Conservation (phyloP, 2,888 invertebrate species). For the Tipula confusa region DNA sequence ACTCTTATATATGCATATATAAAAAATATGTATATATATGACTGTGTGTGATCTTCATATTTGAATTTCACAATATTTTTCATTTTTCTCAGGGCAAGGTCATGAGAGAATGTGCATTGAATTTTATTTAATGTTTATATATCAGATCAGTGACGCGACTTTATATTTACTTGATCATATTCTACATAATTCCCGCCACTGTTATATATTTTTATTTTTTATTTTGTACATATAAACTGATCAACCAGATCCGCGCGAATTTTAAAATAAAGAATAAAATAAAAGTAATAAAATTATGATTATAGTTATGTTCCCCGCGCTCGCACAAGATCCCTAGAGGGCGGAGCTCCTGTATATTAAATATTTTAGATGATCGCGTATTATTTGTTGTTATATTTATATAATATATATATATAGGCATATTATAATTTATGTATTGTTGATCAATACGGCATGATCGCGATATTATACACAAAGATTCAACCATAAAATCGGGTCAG, state of each 20-base stretch:
- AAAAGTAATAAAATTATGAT: not conserved
- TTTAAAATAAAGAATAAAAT: not conserved
- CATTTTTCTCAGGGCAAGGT: constrained; percentile 33
- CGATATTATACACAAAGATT: not conserved
- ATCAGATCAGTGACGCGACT: not conserved
- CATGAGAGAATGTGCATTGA: constrained; percentile 35
- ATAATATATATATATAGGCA: too few species aligned
- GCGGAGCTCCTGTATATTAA: not conserved
- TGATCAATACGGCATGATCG: not conserved
- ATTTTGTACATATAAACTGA: not conserved
- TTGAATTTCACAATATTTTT: constrained; percentile 26
- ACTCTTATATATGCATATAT: too few species aligned
- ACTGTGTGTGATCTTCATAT: constrained; percentile 21
- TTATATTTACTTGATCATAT: not conserved
- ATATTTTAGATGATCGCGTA: not conserved
- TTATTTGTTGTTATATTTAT: not conserved
- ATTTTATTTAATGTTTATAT: not conserved
- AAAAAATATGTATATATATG: too few species aligned
- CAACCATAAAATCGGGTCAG: not conserved
- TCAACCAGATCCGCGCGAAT: not conserved
- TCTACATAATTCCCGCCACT: not conserved
- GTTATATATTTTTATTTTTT: not conserved
- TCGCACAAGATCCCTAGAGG: not conserved
- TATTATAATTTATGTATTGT: not conserved
- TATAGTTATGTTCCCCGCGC: not conserved